Base-by-base conservation (phyloP, 2,888 invertebrate species). In the Andrena minutula region DNA sequence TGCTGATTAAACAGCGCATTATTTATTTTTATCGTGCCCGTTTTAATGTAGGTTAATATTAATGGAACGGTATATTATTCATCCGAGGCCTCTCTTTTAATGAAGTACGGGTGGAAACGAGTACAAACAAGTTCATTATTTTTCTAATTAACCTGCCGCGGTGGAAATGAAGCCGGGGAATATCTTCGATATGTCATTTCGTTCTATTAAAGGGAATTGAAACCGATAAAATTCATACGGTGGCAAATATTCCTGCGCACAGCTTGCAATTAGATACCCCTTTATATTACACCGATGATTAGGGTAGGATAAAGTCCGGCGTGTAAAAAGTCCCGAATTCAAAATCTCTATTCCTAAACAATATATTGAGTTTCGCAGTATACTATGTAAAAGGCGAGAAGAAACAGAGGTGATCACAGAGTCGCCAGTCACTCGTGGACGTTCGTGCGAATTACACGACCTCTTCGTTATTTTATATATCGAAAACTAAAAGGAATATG, bases 61-160 rank as follows among this genome's bases (percentile, higher is more conserved):
- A 51, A 73, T 60, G 47, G 73, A 63, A 49, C 51, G 49, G 26
- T 75, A 32, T 71, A 71, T 71, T 71, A 71, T 71, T 61, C 61
- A 23, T 61, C 30, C 28, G 60, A 16, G 23, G 23, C n/a, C 12
- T 20, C 1, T 28, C 41, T 32, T 61, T 32, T 26, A 8, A 23
- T n/a, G 28, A 2, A 30, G 8, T 30, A 49, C 60, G 71, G 23
- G 49, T 71, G 60, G 71, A 61, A 71, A 61, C 61, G 60, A 71
- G 26, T 71, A 30, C 71, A 71, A 71, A 71, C 71, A 71, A 28
- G 60, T 71, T 71, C 71, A 61, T 71, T 71, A 61, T 71, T 71
- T 71, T 61, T 71, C 41, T 49, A 71, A 71, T 71, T 71, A 71
- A 71, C 8, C 60, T 47, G 20, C 60, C 60, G 61, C 47, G 71